A percentile compares a stretch with the other conserved stretches of the same genome.
These are phyloP conservation scores for Protaetia brevitarsis DNA, from an alignment of 1,140 invertebrate genomes.

Conservation along the genomic window DNA sequence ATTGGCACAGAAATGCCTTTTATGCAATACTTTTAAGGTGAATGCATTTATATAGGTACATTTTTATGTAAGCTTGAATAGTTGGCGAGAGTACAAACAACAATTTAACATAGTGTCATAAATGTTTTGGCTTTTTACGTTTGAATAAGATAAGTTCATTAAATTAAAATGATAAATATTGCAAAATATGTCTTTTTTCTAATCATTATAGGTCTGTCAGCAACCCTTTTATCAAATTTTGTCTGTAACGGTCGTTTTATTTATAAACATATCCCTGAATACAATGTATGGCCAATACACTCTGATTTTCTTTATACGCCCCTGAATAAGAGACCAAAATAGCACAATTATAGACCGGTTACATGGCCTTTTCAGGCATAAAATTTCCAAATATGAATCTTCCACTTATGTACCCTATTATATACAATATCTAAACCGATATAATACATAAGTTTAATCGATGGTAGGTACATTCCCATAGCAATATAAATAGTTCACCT, in stretches of 20 bases:
- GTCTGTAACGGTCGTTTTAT: too few species aligned
- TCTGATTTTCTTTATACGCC: neutral
- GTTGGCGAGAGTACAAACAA: neutral
- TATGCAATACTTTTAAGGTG: conserved; percentile 7
- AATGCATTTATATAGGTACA: conserved; percentile 9
- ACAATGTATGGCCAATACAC: too few species aligned
- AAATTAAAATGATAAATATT: too few species aligned
- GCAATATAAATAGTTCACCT: conserved; percentile 22
- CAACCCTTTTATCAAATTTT: too few species aligned
- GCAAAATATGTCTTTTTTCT: too few species aligned
- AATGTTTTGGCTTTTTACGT: neutral
- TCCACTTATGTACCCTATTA: too few species aligned
- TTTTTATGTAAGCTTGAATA: neutral
- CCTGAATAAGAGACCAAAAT: neutral
- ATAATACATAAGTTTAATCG: conserved; percentile 18
- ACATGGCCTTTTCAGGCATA: neutral
- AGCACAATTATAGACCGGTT: neutral
- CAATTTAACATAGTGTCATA: neutral
- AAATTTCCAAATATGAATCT: neutral
- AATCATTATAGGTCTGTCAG: too few species aligned
- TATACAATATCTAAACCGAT: too few species aligned
- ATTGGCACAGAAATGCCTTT: neutral
- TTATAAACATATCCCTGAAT: too few species aligned
- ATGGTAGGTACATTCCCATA: conserved; percentile 22
- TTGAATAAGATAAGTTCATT: too few species aligned